Evolutionary conservation across 2,797 vertebrate species (phyloP).

Genomic region (Mormyrops boulengeri): DNA sequence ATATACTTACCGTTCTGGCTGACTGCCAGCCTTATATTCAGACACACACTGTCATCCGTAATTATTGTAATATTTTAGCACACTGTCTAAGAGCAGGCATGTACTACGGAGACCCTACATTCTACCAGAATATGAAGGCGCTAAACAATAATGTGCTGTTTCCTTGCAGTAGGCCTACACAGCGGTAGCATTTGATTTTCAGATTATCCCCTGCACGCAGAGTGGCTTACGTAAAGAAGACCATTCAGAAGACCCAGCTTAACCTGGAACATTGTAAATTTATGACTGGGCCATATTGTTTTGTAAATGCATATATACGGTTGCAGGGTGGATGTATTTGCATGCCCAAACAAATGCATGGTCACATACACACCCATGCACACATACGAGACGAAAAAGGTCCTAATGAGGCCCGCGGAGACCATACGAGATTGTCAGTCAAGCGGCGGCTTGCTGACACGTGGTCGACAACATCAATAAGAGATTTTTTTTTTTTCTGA

Average conservation of each 20-base stretch:
- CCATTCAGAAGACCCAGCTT: background rate
- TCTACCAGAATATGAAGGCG: background rate
- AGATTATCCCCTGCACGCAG: background rate
- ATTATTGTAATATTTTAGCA: background rate
- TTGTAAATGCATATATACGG: background rate
- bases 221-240: background rate
- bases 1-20: background rate
- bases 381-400: conserved; percentile 45
- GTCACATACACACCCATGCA: conserved; percentile 27
- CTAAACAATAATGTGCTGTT: background rate
- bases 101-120: background rate
- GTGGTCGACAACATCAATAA: conserved; percentile 66
- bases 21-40: background rate
- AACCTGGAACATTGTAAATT: background rate
- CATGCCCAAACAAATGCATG: background rate
- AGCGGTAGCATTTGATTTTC: background rate
- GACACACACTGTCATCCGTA: background rate
- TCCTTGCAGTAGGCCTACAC: background rate
- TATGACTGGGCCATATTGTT: background rate
- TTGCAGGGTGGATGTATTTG: background rate
- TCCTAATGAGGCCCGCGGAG: conserved; percentile 75
- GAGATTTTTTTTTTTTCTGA: conserved; percentile 49
- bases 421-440: conserved; percentile 66
- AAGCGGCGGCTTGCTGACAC: conserved; percentile 64
- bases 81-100: background rate